Evolutionary conservation across 2,797 vertebrate species (phyloP).

Genomic region (Acrossocheilus wenchowensis): DNA sequence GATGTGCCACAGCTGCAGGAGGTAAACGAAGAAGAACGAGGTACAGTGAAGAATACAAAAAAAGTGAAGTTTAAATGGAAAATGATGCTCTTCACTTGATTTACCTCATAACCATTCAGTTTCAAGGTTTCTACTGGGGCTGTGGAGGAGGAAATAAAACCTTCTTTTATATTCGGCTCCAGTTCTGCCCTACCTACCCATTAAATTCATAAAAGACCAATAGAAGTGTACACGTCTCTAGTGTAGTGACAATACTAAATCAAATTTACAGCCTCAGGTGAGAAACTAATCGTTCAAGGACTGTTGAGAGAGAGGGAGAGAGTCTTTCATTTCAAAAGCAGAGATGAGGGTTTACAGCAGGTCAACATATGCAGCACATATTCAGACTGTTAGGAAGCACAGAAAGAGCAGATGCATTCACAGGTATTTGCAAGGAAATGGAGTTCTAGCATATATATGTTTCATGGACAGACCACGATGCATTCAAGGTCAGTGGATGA

Average conservation of each 20-base stretch:
- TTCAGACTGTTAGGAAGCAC: neutral
- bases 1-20: neutral
- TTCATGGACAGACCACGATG: neutral
- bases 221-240: conserved; percentile 14
- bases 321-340: conserved; percentile 15
- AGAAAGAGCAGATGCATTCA: conserved; percentile 5
- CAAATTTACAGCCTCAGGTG: conserved; percentile 43
- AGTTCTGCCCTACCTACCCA: conserved; percentile 20
- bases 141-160: neutral
- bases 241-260: conserved; percentile 39
- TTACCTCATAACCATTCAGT: conserved; percentile 8
- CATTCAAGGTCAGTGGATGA: neutral
- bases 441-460: neutral
- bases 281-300: conserved; percentile 21
- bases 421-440: neutral
- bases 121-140: conserved; percentile 19
- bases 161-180: conserved; percentile 20
- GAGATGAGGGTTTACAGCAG: conserved; percentile 12
- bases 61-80: conserved; percentile 5
- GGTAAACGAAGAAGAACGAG: neutral
- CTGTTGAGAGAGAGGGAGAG: conserved; percentile 7
- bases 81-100: neutral
- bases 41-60: neutral
- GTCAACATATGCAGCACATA: conserved; percentile 27
- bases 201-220: conserved; percentile 42